Base-by-base conservation (phyloP, 2,113 vertebrate genomes). In the Petroica traversi region DNA sequence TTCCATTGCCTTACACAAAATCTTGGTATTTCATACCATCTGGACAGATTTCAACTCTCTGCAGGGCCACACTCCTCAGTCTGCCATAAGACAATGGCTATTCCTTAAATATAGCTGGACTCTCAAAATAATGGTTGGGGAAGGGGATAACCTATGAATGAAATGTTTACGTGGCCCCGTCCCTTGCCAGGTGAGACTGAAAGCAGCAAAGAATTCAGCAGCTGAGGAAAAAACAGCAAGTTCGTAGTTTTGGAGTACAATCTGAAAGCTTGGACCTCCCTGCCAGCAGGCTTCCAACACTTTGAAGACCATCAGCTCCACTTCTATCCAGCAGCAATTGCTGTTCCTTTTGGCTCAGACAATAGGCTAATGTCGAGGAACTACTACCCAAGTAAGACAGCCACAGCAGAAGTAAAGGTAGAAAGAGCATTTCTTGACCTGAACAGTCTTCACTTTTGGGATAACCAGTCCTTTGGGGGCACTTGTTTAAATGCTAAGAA, bases 91-190 rank as follows among this genome's bases (percentile, higher is more conserved):
- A 13, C 63, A 76, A 31, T 4, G 28, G 31, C 13, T 81, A 36
- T 67, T 45, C 31, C 51, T 40, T 85, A 15, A 87, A 63, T 52
- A 41, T 7, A 71, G 6, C 4, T n/a, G 7, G 23, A 31, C 26
- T 78, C 34, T 80, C 24, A 36, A 71, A 91, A 33, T 38, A 67
- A 29, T 6, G 43, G 8, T 5, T 23, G 64, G 15, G 33, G 23
- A 69, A 58, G 40, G 38, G 0, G 0, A 73, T 24, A 33, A 40
- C 8, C 19, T 26, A 29, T 49, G 52, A 64, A 36, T 2, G 5
- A 62, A 58, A 58, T 0, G 2, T 34, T 46, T 46, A 1, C 3
- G 2, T 59, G 12, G 4, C 6, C 14, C 25, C 8, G 0, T 68
- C 75, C 36, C 36, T n/a, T 75, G 25, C 28, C 54, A 85, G 29